Evolutionary conservation across 92 coral and sea anemone species (phyloP).

Genomic region (Virgularia gustaviana): DNA sequence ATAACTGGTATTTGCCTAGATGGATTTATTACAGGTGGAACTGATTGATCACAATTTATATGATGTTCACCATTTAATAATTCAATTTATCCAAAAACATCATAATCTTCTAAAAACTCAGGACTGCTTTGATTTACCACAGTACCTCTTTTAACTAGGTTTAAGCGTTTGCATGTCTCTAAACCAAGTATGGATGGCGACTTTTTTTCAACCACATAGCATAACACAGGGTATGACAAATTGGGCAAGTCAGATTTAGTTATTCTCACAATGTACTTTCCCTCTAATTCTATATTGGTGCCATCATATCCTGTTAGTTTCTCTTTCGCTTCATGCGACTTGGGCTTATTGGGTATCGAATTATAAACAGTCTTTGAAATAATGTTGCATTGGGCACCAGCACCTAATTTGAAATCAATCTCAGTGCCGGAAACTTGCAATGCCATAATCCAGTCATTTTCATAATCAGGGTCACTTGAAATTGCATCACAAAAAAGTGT

Average conservation of each 20-base stretch:
- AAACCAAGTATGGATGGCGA: neutral
- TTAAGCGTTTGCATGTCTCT: conserved; percentile 8
- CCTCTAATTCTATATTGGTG: conserved; percentile 8
- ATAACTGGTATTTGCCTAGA: neutral
- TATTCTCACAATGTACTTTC: conserved; percentile 8
- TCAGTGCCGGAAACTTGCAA: conserved; percentile 27
- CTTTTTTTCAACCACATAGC: neutral
- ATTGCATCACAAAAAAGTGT: conserved; percentile 10
- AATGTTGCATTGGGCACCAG: conserved; percentile 18
- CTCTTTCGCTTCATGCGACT: conserved; percentile 9
- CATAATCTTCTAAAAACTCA: neutral
- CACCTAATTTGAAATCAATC: conserved; percentile 16
- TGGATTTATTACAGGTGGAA: conserved; percentile 12
- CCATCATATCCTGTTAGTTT: conserved; percentile 16
- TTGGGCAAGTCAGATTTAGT: neutral
- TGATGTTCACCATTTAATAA: conserved; percentile 12
- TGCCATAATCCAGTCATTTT: conserved; percentile 24
- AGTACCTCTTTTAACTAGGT: conserved; percentile 1
- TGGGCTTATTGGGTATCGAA: conserved; percentile 5
- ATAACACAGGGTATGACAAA: neutral
- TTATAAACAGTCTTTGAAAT: conserved; percentile 14
- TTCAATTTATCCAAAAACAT: conserved; percentile 8
- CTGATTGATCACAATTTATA: conserved; percentile 4
- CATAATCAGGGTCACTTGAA: neutral
- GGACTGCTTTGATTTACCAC: neutral